Evolutionary conservation across 2,797 vertebrate genomes (phyloP).

Genomic region (Macropus fuliginosus): DNA sequence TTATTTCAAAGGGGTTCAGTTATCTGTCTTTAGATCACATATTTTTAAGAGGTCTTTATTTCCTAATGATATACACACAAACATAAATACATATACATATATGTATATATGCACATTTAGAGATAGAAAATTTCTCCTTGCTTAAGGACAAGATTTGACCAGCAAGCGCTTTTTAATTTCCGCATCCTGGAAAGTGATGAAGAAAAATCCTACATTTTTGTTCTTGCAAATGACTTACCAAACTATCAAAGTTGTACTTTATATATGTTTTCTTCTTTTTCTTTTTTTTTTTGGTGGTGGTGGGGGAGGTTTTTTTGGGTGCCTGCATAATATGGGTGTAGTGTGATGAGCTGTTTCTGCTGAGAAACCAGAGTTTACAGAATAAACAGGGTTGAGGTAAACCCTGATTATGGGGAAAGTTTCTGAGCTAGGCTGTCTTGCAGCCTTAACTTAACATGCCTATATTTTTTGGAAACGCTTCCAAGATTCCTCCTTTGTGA

Average conservation of each 20-base stretch:
- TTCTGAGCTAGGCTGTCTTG: slow-evolving; percentile 66
- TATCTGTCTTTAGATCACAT: slow-evolving; percentile 42
- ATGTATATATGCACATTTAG: background rate
- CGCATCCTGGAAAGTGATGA: slow-evolving; percentile 69
- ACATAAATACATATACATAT: background rate
- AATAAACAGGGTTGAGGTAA: slow-evolving; percentile 83
- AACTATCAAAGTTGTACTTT: slow-evolving; percentile 70
- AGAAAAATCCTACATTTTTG: slow-evolving; percentile 61
- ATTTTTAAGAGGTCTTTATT: slow-evolving; percentile 43
- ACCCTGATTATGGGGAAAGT: slow-evolving; percentile 77
- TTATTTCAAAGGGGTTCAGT: slow-evolving; percentile 42
- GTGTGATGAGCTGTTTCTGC: slow-evolving; percentile 80
- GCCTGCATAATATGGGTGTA: slow-evolving; percentile 72
- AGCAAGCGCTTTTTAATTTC: background rate
- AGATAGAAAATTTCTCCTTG: slow-evolving; percentile 29
- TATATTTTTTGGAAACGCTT: slow-evolving; percentile 77
- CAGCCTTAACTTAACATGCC: slow-evolving; percentile 71
- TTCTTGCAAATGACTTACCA: slow-evolving; percentile 70
- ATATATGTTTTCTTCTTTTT: background rate
- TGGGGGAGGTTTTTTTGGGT: slow-evolving; percentile 62
- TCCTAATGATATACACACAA: background rate
- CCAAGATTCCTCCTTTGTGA: slow-evolving; percentile 77
- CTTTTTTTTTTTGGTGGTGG: background rate
- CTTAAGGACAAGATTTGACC: slow-evolving; percentile 36
- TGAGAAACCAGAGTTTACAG: slow-evolving; percentile 83